Evolutionary conservation across 2,797 vertebrate genomes (phyloP), one percentile per base, ranked within the genome.

Genomic region (Etheostoma nigrum): DNA sequence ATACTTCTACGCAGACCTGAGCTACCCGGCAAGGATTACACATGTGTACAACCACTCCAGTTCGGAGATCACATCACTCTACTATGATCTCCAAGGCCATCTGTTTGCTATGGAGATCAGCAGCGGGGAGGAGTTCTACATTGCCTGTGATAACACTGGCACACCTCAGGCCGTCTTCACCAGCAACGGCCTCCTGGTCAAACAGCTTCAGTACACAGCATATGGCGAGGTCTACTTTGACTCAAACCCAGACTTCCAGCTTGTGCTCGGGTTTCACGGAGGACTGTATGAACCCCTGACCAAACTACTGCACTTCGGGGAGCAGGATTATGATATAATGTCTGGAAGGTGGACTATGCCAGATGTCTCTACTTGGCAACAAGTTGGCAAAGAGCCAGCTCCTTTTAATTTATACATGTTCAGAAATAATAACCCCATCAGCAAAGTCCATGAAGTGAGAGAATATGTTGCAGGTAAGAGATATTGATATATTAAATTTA

Each of bases 351-450:
- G 98, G 98, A 99, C 98, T 0, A 92, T 96, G 33, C 98, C 98
- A 2, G 97, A 99, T 89, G 95, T 99, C 74, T 96, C 96, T 61
- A 92, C 96, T n/a, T 99, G 96, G 97, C 97, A 97, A 77, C 95
- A 91, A 62, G 95, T 98, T 62, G 96, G 96, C 84, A 97, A 95
- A 69, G 97, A 99, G 69, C 97, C 98, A 0, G 94, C 95, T 54
- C 98, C 98, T 42, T 99, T 99, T 88, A 99, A 99, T 89, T 90
- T 99, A 40, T 99, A 99, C 85, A 99, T 99, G 96, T 99, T 99
- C 91, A 95, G 96, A 87, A 99, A 98, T 90, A 99, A 99, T 87
- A 99, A 99, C 78, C 98, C 98, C 14, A 97, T 99, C 88, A 99
- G 98, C 94, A 98, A 98, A 93, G 97, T 99, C 80, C 97, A 98